These are phyloP conservation scores for Luidia sarsii DNA, from an alignment of 53 echinoderm and acorn worm species.

Conservation along the genomic window DNA sequence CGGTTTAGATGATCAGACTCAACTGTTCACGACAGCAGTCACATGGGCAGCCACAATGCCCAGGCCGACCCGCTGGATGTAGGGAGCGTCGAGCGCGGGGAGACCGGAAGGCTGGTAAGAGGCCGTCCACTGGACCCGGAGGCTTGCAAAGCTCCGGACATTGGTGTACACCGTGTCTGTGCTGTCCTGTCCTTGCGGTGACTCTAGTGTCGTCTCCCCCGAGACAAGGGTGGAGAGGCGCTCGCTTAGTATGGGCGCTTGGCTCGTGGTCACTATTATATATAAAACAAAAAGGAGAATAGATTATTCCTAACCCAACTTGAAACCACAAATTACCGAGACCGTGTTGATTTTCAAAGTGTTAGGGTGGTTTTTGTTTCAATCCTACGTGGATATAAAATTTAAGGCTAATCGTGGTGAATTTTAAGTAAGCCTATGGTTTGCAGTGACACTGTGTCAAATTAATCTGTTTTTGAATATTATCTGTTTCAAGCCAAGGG, in stretches of 20 bases:
- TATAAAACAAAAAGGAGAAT: no score
- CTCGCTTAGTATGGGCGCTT: neutral
- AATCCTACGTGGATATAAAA: neutral
- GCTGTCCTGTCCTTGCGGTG: conserved; percentile 5
- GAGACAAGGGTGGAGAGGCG: neutral
- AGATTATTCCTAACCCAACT: no score
- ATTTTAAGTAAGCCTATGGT: no score
- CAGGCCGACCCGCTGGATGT: neutral
- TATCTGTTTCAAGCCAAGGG: no score
- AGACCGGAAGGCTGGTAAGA: conserved; percentile 4
- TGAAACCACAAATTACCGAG: neutral
- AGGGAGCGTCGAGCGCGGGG: neutral
- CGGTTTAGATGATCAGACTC: no score
- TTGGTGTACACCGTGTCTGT: conserved; percentile 22
- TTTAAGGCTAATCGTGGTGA: neutral
- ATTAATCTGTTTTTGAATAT: no score
- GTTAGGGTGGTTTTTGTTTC: neutral
- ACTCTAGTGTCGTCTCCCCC: conserved; percentile 23
- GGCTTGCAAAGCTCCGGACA: neutral
- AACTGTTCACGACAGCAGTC: neutral
- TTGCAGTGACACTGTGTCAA: no score
- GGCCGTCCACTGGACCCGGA: conserved; percentile 8
- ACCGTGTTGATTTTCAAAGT: neutral
- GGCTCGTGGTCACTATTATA: neutral
- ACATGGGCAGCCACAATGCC: conserved; percentile 9